Evolutionary conservation across 2,113 vertebrate species (phyloP), one percentile per base, ranked within the genome.

Genomic region (Amphilophus citrinellus): DNA sequence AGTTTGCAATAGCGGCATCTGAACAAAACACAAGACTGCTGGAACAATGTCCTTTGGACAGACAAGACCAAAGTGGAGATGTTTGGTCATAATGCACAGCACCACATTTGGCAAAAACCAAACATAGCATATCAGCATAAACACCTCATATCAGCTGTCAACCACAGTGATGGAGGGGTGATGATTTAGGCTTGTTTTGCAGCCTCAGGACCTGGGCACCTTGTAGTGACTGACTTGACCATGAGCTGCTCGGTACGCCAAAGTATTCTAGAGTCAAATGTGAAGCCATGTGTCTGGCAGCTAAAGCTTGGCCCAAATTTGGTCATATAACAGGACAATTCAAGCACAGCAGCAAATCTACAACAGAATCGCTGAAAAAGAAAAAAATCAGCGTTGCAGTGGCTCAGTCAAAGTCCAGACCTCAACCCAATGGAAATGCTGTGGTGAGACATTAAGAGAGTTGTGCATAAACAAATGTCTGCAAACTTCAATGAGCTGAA

Each of bases 51-150:
- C 4, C 44, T 17, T 44, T 71, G 24, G 42, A 1, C 1, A 0
- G 47, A 71, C 22, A 50, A 20, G 30, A 71, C 24, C 66, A 71
- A 53, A 71, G 24, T 50, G 50, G 17, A 71, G 66, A 20, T 71
- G 66, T 50, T 20, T 71, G 44, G 27, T 44, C 65, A 71, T 30
- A 50, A 71, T 71, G 65, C 65, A 71, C 24, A 71, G 66, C 42
- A 44, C 66, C 11, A 71, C 50, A 44, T 30, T 50, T 71, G 66
- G 66, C 50, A 5, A 50, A 50, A 50, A 27, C 66, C 18, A 50
- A 71, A 50, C 65, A 68, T 27, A 71, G 42, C 66, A 50, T 71
- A 71, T 50, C 24, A 53, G 44, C 44, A 71, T 17, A 53, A 71
- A 50, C 66, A 71, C 66, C 44, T 71, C 50, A 71, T 32, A 50